phyloP scores from a whole-genome alignment of 2,113 vertebrate species.

The Podiceps cristatus region DNA sequence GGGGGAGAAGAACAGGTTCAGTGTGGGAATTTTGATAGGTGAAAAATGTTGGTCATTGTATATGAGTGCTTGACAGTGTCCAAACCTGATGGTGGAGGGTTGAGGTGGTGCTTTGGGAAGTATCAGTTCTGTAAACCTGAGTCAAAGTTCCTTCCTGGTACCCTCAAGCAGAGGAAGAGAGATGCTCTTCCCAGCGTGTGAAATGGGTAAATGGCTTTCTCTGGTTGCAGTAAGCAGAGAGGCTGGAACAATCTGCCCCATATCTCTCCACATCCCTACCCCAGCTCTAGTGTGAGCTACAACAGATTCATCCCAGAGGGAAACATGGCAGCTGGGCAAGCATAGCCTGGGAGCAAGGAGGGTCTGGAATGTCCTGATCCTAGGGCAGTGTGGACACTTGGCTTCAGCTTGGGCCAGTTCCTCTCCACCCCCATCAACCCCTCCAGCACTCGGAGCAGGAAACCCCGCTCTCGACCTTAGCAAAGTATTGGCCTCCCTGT shows the following conservation, averaged over 20 bases:
- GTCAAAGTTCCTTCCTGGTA: background rate
- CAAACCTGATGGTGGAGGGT: background rate
- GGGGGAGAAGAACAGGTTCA: background rate
- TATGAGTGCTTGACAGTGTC: background rate
- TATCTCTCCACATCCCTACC: background rate
- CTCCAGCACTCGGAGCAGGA: background rate
- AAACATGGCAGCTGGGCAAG: background rate
- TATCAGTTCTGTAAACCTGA: background rate
- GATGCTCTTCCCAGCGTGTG: background rate
- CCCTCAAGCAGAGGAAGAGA: background rate
- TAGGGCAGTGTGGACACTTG: rapidly evolving
- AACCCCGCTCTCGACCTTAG: background rate
- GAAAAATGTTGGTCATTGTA: background rate
- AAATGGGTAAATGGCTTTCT: background rate
- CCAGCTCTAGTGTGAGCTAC: background rate
- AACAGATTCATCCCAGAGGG: background rate
- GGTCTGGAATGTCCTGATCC: background rate
- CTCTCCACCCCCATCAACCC: background rate
- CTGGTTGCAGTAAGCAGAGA: background rate
- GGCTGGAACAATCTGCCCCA: background rate
- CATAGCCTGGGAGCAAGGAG: rapidly evolving
- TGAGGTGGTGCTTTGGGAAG: background rate
- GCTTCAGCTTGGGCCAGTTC: background rate
- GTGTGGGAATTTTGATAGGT: background rate
- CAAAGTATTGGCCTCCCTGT: rapidly evolving